Evolutionary conservation across 2,888 invertebrate species (phyloP).

Genomic region (Rhagium mordax): DNA sequence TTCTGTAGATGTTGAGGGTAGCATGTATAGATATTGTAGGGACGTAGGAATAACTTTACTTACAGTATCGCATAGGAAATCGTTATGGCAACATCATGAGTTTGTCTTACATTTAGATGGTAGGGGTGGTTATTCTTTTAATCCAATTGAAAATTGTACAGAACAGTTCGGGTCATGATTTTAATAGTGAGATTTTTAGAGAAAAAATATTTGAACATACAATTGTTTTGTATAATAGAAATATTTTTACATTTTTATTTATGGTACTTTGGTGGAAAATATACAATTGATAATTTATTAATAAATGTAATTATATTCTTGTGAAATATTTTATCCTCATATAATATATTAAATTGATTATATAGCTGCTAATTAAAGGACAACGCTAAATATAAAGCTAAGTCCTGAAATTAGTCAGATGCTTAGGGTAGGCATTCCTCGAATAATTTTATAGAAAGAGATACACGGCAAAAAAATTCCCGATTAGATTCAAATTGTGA

Average conservation of each 20-base stretch:
- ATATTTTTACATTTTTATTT: conserved; percentile 7
- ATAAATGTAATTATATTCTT: neutral
- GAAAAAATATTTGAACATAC: neutral
- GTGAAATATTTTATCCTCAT: neutral
- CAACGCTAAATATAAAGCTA: neutral
- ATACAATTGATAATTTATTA: conserved; percentile 3
- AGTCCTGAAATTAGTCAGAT: neutral
- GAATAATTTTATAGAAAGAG: neutral
- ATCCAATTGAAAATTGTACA: conserved; percentile 87
- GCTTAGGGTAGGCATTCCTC: neutral
- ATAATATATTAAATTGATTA: neutral
- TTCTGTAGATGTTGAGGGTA: conserved; percentile 97
- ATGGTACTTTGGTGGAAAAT: conserved; percentile 23
- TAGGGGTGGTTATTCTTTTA: conserved; percentile 90
- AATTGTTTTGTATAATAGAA: conserved; percentile 10
- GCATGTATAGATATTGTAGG: conserved; percentile 96
- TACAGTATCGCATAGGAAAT: conserved; percentile 97
- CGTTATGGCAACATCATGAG: conserved; percentile 98
- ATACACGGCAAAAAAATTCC: no score
- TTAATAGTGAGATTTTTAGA: conserved; percentile 18
- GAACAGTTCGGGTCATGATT: conserved; percentile 94
- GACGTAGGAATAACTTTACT: conserved; percentile 93
- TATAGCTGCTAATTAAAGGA: neutral
- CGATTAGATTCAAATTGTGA: no score
- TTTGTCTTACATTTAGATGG: conserved; percentile 98